A percentile compares a stretch with the other conserved stretches of the same genome.
Conservation (phyloP, 2,113 vertebrate species). For the Sinocyclocheilus anshuiensis region DNA sequence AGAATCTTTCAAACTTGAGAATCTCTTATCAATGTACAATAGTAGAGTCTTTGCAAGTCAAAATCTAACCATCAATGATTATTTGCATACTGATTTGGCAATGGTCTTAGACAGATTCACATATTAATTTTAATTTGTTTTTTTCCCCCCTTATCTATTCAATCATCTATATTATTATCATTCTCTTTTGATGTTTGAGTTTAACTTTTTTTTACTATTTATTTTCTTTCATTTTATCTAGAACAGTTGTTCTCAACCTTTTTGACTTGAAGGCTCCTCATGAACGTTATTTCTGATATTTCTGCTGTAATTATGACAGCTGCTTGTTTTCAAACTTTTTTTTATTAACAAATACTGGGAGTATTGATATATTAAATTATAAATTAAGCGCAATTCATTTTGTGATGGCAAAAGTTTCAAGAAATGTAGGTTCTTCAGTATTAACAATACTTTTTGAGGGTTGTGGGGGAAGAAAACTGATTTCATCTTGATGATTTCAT, state of each 20-base stretch:
- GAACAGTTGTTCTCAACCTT: not conserved
- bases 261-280: not conserved
- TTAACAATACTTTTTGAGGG: too few species aligned
- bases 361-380: not conserved
- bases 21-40: not conserved
- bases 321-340: too few species aligned
- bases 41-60: not conserved
- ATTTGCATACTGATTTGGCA: constrained; percentile 9
- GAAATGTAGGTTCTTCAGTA: too few species aligned
- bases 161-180: too few species aligned
- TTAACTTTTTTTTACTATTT: too few species aligned
- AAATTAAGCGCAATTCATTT: not conserved
- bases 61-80: not conserved
- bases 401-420: not conserved
- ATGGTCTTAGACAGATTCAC: not conserved
- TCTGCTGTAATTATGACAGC: too few species aligned
- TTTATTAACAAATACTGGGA: too few species aligned
- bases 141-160: not conserved
- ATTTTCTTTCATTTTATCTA: not conserved
- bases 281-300: too few species aligned
- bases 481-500: too few species aligned
- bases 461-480: too few species aligned
- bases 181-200: too few species aligned
- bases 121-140: not conserved
- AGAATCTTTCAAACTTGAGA: not conserved